Conservation (phyloP, 1,140 invertebrate species). For the Bombus picipes region DNA sequence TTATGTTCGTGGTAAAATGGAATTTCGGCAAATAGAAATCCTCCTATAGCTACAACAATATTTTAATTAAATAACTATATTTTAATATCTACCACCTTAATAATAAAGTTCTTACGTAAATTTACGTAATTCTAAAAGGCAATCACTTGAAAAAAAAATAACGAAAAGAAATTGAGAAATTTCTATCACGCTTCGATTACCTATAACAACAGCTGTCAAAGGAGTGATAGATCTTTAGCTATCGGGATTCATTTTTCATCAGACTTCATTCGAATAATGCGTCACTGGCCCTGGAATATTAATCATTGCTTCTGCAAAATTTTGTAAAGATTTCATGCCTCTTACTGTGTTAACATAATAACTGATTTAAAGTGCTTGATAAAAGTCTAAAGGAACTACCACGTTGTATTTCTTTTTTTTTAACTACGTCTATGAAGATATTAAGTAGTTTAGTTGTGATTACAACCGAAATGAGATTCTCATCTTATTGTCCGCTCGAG, state of each 20-base stretch:
- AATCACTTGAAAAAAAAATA: neutral
- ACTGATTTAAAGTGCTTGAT: neutral
- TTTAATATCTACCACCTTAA: fast-evolving
- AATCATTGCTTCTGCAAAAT: neutral
- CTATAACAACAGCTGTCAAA: conserved; percentile 18
- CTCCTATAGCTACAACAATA: too few relatives aligned
- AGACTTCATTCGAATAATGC: conserved; percentile 2
- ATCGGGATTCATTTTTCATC: conserved; percentile 38
- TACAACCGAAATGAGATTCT: neutral
- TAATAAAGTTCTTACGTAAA: neutral
- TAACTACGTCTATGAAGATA: neutral
- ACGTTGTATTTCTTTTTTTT: neutral
- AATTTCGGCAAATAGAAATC: neutral
- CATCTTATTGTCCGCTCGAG: neutral
- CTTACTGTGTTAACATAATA: neutral
- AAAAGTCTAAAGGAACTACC: neutral
- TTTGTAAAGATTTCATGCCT: neutral
- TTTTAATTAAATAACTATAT: neutral
- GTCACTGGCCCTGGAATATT: conserved; percentile 18
- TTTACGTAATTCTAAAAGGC: neutral
- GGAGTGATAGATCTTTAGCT: conserved; percentile 21
- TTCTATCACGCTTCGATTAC: neutral
- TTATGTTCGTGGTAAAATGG: neutral
- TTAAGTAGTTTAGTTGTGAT: neutral
- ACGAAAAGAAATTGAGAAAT: conserved; percentile 18